Base-by-base conservation (phyloP, 2,797 vertebrate genomes). In the Serranus cabrilla region DNA sequence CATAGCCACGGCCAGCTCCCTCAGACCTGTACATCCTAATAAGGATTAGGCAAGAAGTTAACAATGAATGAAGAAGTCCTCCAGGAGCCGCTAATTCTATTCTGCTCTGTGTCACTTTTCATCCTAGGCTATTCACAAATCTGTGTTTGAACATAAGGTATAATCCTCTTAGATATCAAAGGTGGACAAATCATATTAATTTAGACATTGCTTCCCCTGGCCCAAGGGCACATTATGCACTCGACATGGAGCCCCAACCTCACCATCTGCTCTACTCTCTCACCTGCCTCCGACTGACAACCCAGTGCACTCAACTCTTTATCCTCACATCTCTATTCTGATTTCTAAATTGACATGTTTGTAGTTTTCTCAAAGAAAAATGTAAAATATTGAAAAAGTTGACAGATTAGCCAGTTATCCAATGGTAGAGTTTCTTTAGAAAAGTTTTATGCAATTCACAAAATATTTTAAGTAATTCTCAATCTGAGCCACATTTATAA, bases 111-210 rank as follows among this genome's bases (percentile, higher is more conserved):
- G 93, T 91, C 91, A 93, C 92, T 91, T 93, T 84, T 87, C 86
- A 90, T 89, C 83, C 69, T 11, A 23, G 80, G 83, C 91, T 81
- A 91, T 94, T 94, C 92, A 93, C 84, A 63, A 69, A 64, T 64
- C 73, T 74, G 81, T 94, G 89, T 93, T 94, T 91, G 91, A 94
- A 93, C 93, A 94, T 91, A 93, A 94, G 92, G 89, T 91, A 86
- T 94, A 95, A 95, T 95, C 94, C 94, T 93, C 94, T 95, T 95
- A 94, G 87, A 93, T 93, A 95, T 95, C 94, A 95, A 95, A 95
- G 94, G 93, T 94, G 93, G 87, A 93, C 89, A 91, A 91, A 89
- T 92, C 91, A 93, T 94, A 94, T 95, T 93, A 90, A 94, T 94
- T 91, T 93, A 93, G 92, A 93, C 92, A 88, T 91, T 78, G 83